A percentile compares a stretch with the other conserved stretches of the same genome.
These are phyloP conservation scores for Mormoops blainvillei DNA, from an alignment of 2,113 vertebrate species.

Conservation along the genomic window DNA sequence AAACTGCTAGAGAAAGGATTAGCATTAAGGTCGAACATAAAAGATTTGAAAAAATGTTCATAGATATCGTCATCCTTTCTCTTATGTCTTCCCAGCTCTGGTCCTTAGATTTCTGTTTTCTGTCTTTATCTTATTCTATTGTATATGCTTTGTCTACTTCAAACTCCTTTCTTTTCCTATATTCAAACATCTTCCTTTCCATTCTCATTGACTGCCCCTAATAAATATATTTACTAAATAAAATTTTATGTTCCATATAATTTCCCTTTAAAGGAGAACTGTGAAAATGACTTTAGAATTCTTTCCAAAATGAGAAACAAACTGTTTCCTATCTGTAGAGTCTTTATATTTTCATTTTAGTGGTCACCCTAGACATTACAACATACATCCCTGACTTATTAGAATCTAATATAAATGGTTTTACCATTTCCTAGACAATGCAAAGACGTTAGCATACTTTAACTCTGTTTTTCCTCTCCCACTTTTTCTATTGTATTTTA, in stretches of 20 bases:
- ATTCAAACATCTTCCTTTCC: neutral
- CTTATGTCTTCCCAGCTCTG: neutral
- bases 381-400: neutral
- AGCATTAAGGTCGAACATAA: neutral
- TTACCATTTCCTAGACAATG: neutral
- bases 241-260: neutral
- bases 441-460: neutral
- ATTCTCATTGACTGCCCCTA: neutral
- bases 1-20: neutral
- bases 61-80: neutral
- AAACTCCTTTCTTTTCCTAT: neutral
- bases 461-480: neutral
- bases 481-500: neutral
- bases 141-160: neutral
- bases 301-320: neutral
- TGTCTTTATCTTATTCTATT: neutral
- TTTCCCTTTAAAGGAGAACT: neutral
- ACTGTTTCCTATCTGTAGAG: neutral
- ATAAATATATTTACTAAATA: neutral
- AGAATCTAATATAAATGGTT: neutral
- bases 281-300: neutral
- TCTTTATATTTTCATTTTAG: neutral
- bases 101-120: neutral
- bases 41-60: neutral
- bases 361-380: neutral